These are phyloP conservation scores for Silurus glanis DNA, from an alignment of 2,113 vertebrate genomes.

Conservation along the genomic window DNA sequence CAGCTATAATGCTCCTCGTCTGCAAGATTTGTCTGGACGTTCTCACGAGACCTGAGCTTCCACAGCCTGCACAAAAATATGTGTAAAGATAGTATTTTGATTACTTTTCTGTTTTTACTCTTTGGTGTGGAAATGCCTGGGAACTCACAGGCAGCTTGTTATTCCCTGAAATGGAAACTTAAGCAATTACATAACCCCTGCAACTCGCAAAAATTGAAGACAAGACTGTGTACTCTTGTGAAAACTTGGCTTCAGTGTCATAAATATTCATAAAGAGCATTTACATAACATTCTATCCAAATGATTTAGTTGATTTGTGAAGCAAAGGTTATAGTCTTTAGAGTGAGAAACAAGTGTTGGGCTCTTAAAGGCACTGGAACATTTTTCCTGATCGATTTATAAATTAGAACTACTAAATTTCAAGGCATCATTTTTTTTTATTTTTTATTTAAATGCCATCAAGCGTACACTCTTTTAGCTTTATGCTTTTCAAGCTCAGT, in stretches of 20 bases:
- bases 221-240: background rate
- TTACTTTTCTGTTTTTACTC: background rate
- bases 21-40: constrained; percentile 33
- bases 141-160: constrained; percentile 58
- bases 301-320: background rate
- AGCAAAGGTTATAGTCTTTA: background rate
- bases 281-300: constrained; percentile 4
- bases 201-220: background rate
- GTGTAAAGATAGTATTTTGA: background rate
- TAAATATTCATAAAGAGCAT: constrained; percentile 8
- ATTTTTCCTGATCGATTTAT: background rate
- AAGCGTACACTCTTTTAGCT: background rate
- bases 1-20: background rate
- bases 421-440: too few relatives aligned
- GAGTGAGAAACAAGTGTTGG: background rate
- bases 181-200: constrained; percentile 26
- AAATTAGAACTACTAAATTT: background rate
- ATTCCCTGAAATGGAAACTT: constrained; percentile 60
- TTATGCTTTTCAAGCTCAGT: background rate
- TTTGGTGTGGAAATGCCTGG: constrained; percentile 48
- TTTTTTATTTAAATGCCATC: background rate
- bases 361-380: background rate
- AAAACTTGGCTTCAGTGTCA: background rate
- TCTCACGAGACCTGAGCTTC: background rate
- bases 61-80: background rate